Percentiles rank a stretch among this genome's conserved stretches.
Conservation (phyloP, 2,797 vertebrate genomes). For the Microcaecilia unicolor region DNA sequence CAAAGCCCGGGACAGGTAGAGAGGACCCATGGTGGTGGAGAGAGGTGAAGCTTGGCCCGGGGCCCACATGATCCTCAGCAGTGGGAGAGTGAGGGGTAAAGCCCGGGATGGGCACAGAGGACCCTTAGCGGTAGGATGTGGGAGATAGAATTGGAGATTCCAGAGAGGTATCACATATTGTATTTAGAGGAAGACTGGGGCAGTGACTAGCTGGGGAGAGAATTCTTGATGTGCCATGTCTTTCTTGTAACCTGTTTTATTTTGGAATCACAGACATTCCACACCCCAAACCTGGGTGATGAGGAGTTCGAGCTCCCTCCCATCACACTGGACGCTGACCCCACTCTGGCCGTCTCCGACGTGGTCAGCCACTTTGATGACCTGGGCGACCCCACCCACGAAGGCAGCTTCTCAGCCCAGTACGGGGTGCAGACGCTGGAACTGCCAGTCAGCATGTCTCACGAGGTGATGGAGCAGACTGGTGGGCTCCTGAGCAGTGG, state of each 20-base stretch:
- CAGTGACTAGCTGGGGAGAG: too few species aligned
- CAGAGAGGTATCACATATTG: too few species aligned
- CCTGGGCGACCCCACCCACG: conserved; percentile 57
- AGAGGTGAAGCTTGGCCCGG: too few species aligned
- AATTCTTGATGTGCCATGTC: too few species aligned
- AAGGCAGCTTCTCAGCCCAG: conserved; percentile 45
- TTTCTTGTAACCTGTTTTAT: too few species aligned
- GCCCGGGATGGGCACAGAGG: too few species aligned
- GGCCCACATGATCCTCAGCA: too few species aligned
- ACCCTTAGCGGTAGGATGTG: background rate
- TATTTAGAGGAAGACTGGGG: background rate
- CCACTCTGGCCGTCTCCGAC: conserved; percentile 73
- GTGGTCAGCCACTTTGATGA: conserved; percentile 82
- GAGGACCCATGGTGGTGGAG: too few species aligned
- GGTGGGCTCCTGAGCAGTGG: conserved; percentile 42
- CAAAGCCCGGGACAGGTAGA: too few species aligned
- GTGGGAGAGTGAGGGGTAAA: too few species aligned
- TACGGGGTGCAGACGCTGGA: conserved; percentile 52
- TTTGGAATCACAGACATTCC: conserved; percentile 62
- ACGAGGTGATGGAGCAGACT: conserved; percentile 50
- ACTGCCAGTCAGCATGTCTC: conserved; percentile 49
- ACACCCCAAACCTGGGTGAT: conserved; percentile 85
- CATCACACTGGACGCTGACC: conserved; percentile 80
- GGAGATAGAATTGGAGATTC: background rate
- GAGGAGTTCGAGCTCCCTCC: conserved; percentile 93